Conservation (phyloP, 2,797 vertebrate species). For the Gastrophryne carolinensis region DNA sequence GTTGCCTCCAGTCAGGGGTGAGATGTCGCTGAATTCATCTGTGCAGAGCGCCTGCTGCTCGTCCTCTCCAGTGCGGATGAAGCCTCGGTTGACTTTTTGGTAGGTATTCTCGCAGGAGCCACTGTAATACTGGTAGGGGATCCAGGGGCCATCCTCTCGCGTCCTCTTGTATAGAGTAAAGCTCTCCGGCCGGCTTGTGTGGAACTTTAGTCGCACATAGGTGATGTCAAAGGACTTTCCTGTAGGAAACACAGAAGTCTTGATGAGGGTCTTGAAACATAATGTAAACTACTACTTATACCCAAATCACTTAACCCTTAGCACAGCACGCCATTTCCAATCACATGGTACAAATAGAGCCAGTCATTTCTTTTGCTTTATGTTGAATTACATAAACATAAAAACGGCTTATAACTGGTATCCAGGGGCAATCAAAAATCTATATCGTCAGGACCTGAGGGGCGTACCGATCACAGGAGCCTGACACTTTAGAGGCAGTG, state of each 20-base stretch:
- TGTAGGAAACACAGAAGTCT: conserved; percentile 56
- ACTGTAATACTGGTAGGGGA: conserved; percentile 95
- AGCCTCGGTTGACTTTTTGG: conserved; percentile 76
- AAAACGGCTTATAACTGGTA: too few species aligned
- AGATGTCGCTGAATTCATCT: conserved; percentile 97
- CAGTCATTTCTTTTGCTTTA: too few species aligned
- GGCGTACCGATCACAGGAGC: too few species aligned
- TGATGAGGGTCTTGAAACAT: not conserved
- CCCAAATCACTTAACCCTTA: too few species aligned
- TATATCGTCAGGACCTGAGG: too few species aligned
- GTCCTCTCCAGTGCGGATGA: conserved; percentile 88
- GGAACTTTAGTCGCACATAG: conserved; percentile 93
- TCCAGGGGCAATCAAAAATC: too few species aligned
- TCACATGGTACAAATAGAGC: too few species aligned
- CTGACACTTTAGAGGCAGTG: too few species aligned
- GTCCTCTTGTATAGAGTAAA: conserved; percentile 93
- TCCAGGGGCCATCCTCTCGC: conserved; percentile 78
- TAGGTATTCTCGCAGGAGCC: conserved; percentile 95
- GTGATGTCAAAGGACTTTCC: conserved; percentile 98
- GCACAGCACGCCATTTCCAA: too few species aligned
- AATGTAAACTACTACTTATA: not conserved
- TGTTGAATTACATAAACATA: too few species aligned
- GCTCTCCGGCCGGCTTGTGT: conserved; percentile 95
- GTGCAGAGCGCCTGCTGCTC: conserved; percentile 95
- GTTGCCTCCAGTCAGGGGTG: conserved; percentile 91